Percentiles rank a stretch among this genome's conserved stretches.
Evolutionary conservation across 2,888 invertebrate species (phyloP).

Genomic region (Oscheius onirici): DNA sequence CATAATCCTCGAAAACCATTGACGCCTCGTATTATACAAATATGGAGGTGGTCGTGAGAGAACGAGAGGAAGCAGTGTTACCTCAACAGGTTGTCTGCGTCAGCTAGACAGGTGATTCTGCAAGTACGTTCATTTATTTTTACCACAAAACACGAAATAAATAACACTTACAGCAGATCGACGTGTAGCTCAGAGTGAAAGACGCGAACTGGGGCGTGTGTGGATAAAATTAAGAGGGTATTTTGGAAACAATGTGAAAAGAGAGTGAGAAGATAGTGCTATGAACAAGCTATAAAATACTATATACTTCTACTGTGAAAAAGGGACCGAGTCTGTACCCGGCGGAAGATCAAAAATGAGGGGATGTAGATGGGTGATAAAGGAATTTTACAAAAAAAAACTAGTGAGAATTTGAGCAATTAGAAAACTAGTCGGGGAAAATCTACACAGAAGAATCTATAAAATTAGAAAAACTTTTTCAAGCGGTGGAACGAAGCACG

Average conservation of each 20-base stretch:
- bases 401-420: not conserved
- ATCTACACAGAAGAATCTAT: not conserved
- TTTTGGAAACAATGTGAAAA: conserved; percentile 12
- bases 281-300: conserved; percentile 19
- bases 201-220: too few species aligned
- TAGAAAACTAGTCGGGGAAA: not conserved
- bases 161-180: too few species aligned
- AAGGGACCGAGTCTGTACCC: too few species aligned
- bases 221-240: not conserved
- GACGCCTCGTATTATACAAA: conserved; percentile 32
- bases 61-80: too few species aligned
- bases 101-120: too few species aligned
- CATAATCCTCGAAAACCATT: conserved; percentile 30
- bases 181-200: too few species aligned
- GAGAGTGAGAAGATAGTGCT: conserved; percentile 16
- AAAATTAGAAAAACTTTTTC: conserved; percentile 3
- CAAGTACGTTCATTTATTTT: too few species aligned
- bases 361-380: not conserved
- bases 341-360: not conserved
- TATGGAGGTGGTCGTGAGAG: not conserved
- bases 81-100: too few species aligned
- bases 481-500: not conserved
- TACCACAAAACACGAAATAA: too few species aligned
- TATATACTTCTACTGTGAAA: not conserved
- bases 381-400: not conserved